Percentiles rank a stretch among this genome's conserved stretches.
phyloP scores from a whole-genome alignment of 2,888 invertebrate genomes.

The Geotrupes spiniger region DNA sequence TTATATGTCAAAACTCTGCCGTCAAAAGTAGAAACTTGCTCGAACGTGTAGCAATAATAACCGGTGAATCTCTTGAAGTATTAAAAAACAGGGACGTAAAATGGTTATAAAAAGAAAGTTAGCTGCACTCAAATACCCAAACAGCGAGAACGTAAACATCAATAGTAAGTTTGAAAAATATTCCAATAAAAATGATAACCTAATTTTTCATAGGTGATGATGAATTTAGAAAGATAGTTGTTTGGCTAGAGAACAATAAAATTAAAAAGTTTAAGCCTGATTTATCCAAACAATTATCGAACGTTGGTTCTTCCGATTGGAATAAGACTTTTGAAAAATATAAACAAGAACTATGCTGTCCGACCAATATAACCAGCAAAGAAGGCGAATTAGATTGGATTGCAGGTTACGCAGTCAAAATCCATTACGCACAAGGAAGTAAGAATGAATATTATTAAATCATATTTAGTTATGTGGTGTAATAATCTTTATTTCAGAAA shows the following conservation, averaged over 20 bases:
- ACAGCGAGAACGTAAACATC: conserved; percentile 66
- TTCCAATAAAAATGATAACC: background rate
- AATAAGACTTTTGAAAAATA: conserved; percentile 68
- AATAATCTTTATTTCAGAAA: conserved; percentile 53
- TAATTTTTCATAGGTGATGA: conserved; percentile 63
- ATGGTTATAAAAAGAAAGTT: conserved; percentile 75
- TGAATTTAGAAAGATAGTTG: conserved; percentile 74
- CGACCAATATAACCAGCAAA: conserved; percentile 56
- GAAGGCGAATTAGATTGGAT: conserved; percentile 82
- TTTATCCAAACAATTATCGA: conserved; percentile 70
- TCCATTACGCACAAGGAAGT: conserved; percentile 82
- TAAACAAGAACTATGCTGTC: conserved; percentile 73
- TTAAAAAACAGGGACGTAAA: conserved; percentile 31
- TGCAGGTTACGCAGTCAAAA: conserved; percentile 75
- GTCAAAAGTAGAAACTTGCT: too few species aligned
- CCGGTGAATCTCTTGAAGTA: too few species aligned
- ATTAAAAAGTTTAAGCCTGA: conserved; percentile 85
- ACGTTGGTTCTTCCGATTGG: conserved; percentile 68
- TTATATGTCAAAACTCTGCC: too few species aligned
- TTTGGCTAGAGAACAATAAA: conserved; percentile 94
- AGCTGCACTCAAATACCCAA: conserved; percentile 73
- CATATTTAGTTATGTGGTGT: conserved; percentile 3
- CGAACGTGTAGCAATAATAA: too few species aligned
- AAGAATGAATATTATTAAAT: conserved; percentile 28
- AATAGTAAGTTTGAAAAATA: conserved; percentile 57